Base-by-base conservation (phyloP, 1,140 invertebrate species). In the Drosophila tristis region DNA sequence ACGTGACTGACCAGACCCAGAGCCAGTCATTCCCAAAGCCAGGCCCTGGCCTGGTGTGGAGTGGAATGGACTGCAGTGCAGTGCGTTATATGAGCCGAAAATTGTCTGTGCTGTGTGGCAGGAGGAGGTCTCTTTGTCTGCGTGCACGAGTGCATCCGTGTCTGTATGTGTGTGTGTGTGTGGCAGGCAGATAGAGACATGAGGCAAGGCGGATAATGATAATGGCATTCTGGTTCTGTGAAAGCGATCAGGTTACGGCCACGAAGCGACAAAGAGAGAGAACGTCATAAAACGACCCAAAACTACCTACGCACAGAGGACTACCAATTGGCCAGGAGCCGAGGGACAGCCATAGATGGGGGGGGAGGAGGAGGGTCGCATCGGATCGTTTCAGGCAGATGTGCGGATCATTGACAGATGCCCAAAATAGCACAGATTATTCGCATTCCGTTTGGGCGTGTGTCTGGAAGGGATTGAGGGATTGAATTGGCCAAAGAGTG, bases 141-240 rank as follows among this genome's bases (percentile, higher is more conserved):
- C 25, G 26, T 67, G 23, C 60, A 39, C 9, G 42, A 45, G 67
- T 60, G 49, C 25, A 15, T 56, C 57, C 11, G 26, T 35, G 6
- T 29, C 0, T 29, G 8, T 16, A 16, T 16, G 20, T 20, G 20
- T 65, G 63, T 66, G 56, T 56, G 45, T 63, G 39, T 57, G 63
- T 62, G 79, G 67, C 66, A 81, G 78, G 66, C 73, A 78, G 82
- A 86, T 87, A 86, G 70, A 87, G 82, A 86, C 82, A 86, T 86
- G 78, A 86, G 78, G 39, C 82, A 78, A 86, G 72, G 80, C 80
- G 80, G 80, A 84, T 84, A 84, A 84, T 84, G 80, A 84, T 84
- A 84, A 84, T 84, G 80, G 80, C 80, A 80, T 79, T 84, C 72
- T 60, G 80, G 80, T 84, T 84, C 80, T 84, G 56, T 79, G 80